Evolutionary conservation across 2,888 invertebrate genomes (phyloP), one percentile per base, ranked within the genome.

Genomic region (Mesochorus sp.): DNA sequence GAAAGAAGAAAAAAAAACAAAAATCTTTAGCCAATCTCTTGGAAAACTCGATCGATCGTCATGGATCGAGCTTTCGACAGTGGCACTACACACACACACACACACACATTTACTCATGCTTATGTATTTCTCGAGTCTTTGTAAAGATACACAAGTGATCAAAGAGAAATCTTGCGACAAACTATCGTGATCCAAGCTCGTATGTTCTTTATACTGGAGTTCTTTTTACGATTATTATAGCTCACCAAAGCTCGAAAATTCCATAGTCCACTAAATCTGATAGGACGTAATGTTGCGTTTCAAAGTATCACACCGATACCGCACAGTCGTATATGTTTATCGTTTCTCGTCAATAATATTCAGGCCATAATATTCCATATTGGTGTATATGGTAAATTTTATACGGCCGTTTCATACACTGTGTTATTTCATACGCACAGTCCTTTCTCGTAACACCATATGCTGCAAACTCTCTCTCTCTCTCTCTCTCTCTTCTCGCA

Each of bases 401-500:
- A 59, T 70, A 70, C 26, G 57, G 37, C 26, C n/a, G 34, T 10
- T 1, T 14, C 31, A n/a, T 39, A 10, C 26, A 51, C 59, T 28
- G 14, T 19, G 55, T 55, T 55, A 31, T 67, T 67, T 59, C 34
- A n/a, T 12, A 51, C 26, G n/a, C n/a, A 39, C 26, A 21, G 26
- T 39, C 10, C 28, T 19, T 49, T n/a, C 61, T 39, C 70, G 44
- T 68, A 34, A 68, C 21, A 6, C 49, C 42, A 19, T 53, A 39
- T 28, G n/a, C n/a, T n/a, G n/a, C n/a, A n/a, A n/a, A n/a, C n/a
- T n/a, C n/a, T n/a, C n/a, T n/a, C n/a, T n/a, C 26, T 26, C 57
- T 14, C n/a, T 24, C 37, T 70, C 47, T 59, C 34, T 70, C n/a
- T n/a, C n/a, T n/a, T n/a, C n/a, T n/a, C n/a, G 59, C 49, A 70